Evolutionary conservation across 2,888 invertebrate genomes (phyloP), one percentile per base, ranked within the genome.

Genomic region (Dryomyza anilis): DNA sequence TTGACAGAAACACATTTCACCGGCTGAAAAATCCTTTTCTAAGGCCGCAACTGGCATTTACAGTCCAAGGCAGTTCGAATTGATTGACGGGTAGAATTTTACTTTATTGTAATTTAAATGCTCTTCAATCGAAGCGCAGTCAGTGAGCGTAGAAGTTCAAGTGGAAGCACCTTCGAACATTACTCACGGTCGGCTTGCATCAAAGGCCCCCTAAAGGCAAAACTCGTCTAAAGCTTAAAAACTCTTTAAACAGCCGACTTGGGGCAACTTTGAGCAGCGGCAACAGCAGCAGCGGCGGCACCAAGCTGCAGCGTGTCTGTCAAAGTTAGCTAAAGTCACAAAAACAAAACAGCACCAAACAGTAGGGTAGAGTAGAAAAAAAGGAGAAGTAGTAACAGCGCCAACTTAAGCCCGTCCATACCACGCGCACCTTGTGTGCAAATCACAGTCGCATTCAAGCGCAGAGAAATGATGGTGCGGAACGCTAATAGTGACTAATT

Each of bases 401-500:
- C 39, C 16, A 39, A 10, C 16, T 7, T n/a, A 5, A 39, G 7
- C 39, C 39, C 5, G 5, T 16, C 39, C 16, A 7, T 14, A 14
- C 39, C n/a, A 14, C 16, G 6, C 6, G 39, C 39, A 39, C 39
- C n/a, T n/a, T 39, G 16, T 14, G 39, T 39, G 14, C 39, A 39
- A 39, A 39, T 39, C 39, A 16, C 39, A 39, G 39, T 39, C n/a
- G n/a, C 7, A 39, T 39, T 39, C 39, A 39, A 39, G 39, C 39
- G 39, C n/a, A 39, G 5, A n/a, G 6, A n/a, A 39, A 33, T 12
- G 33, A 33, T 33, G 63, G 64, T 45, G 65, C 62, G 63, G 58
- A 69, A 61, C 65, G 65, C 58, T 67, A 69, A 69, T 67, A 64
- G 69, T 69, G 69, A 69, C 66, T 65, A 69, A 69, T 69, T 69